Base-by-base conservation (phyloP, 2,888 invertebrate species). In the Parnassius orleans region DNA sequence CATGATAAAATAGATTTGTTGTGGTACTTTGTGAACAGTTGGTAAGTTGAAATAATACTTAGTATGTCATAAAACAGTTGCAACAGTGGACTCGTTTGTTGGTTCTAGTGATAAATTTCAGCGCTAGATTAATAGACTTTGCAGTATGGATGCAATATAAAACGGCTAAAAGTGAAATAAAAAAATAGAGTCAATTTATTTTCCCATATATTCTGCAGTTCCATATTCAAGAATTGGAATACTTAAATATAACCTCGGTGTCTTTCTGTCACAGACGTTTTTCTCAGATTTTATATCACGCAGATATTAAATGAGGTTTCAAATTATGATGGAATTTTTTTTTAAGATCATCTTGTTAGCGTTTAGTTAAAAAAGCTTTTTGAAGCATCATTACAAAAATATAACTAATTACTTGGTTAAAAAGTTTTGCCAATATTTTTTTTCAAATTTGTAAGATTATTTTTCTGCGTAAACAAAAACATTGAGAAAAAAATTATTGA, bases 41-140 rank as follows among this genome's bases (percentile, higher is more conserved):
- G 69, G 72, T 70, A 71, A 76, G 75, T 73, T 67, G 67, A 66
- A 71, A 68, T 72, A 71, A 69, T 79, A 73, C 70, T 76, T 63
- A 64, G 53, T 48, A 54, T 61, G 74, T 75, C 74, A 76, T 79
- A 79, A 80, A 80, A 79, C 73, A 81, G 77, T 79, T 71, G 78
- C 81, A 81, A 80, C 79, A 83, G 80, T 81, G 82, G 79, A 81
- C 75, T 78, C 73, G 78, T 83, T 81, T 76, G 70, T 78, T 73
- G 73, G 71, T 74, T 76, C 74, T 70, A 73, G 70, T 71, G 73
- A 74, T 75, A 79, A 69, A 76, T 77, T 76, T 72, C 72, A 75
- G 78, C 68, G 71, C 75, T 76, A 71, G 77, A 76, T 79, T 74
- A 79, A 81, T 76, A 33, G 33, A 33, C 33, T 33, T 33, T 33